Evolutionary conservation across 2,888 invertebrate genomes (phyloP).

Genomic region (Lycocerus yunnanus): DNA sequence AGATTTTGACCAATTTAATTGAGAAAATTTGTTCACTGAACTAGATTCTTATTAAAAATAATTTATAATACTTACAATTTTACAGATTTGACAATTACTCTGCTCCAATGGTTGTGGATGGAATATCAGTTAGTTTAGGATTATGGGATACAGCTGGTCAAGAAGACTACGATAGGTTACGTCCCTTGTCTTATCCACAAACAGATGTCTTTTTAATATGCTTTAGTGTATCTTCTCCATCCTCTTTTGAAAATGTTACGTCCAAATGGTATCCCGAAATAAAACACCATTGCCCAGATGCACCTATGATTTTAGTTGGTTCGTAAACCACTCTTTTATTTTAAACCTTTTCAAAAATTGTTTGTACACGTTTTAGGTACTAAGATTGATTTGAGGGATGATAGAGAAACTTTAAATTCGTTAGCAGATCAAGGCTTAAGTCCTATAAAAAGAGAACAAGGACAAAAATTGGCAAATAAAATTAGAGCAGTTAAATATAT

Average conservation of each 20-base stretch:
- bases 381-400: slow-evolving; percentile 98
- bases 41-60: not conserved
- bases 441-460: slow-evolving; percentile 96
- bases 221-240: slow-evolving; percentile 98
- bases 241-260: slow-evolving; percentile 98
- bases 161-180: slow-evolving; percentile 94
- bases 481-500: slow-evolving; percentile 98
- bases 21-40: too few species aligned
- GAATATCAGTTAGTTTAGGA: slow-evolving; percentile 94
- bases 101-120: slow-evolving; percentile 98
- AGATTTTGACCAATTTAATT: not conserved
- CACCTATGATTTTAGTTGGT: slow-evolving; percentile 98
- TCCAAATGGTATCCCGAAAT: slow-evolving; percentile 99
- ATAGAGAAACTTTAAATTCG: slow-evolving; percentile 90
- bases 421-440: slow-evolving; percentile 93
- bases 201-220: slow-evolving; percentile 99
- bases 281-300: slow-evolving; percentile 99
- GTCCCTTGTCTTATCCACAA: slow-evolving; percentile 97
- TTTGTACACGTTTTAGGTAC: slow-evolving; percentile 65
- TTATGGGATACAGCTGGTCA: slow-evolving; percentile 99
- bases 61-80: not conserved
- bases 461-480: slow-evolving; percentile 97
- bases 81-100: slow-evolving; percentile 97
- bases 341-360: not conserved
- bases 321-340: slow-evolving; percentile 47